These are phyloP conservation scores for Lepilemur septentrionalis DNA, from an alignment of 2,797 vertebrate species.

Conservation along the genomic window DNA sequence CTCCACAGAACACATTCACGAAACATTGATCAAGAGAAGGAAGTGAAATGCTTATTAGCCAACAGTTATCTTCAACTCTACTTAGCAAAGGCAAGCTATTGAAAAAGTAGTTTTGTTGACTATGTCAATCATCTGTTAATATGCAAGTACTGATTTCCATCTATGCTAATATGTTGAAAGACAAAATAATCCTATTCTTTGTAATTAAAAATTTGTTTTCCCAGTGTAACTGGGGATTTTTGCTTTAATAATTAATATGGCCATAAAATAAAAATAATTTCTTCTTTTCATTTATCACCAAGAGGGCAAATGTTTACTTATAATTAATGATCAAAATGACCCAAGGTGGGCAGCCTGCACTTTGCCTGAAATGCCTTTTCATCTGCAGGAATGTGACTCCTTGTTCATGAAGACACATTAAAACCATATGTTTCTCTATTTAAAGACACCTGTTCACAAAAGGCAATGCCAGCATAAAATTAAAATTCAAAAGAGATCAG, in stretches of 20 bases:
- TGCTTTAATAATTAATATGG: conserved; percentile 5
- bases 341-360: conserved; percentile 33
- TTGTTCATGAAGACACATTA: conserved; percentile 59
- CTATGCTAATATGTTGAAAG: background rate
- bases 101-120: background rate
- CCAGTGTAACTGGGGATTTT: background rate
- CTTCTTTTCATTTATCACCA: conserved; percentile 45
- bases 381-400: conserved; percentile 54
- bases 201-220: conserved; percentile 52
- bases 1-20: background rate
- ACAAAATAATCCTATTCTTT: conserved; percentile 38
- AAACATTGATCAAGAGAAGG: background rate
- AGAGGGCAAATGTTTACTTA: background rate
- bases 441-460: conserved; percentile 75
- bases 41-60: background rate
- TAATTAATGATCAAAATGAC: conserved; percentile 18
- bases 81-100: background rate
- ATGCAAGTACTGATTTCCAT: background rate
- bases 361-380: conserved; percentile 26
- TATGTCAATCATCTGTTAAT: background rate
- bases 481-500: conserved; percentile 56
- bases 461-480: conserved; percentile 63
- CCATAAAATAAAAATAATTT: background rate
- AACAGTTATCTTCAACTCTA: background rate
- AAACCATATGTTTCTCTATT: conserved; percentile 77